Evolutionary conservation across 2,888 invertebrate genomes (phyloP).

Genomic region (Perizoma flavofasciatum): DNA sequence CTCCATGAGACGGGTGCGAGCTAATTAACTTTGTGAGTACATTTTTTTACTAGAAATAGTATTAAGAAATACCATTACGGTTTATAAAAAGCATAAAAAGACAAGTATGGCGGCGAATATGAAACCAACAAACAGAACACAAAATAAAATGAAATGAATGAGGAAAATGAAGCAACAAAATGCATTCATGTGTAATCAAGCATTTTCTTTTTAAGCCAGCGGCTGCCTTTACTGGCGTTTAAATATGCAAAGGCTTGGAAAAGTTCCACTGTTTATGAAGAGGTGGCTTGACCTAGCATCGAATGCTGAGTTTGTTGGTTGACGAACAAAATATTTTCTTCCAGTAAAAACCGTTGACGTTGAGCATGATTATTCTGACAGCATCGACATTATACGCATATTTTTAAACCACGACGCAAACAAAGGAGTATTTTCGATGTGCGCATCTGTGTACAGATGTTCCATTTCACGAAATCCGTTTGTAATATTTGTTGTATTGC

Average conservation of each 20-base stretch:
- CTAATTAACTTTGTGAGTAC: too few relatives aligned
- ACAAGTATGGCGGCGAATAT: neutral
- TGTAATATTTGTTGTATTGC: too few relatives aligned
- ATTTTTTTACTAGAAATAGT: too few relatives aligned
- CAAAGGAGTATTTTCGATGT: too few relatives aligned
- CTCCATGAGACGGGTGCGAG: too few relatives aligned
- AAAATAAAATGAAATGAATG: conserved; percentile 3
- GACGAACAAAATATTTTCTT: conserved; percentile 12
- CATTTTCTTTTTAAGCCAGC: conserved; percentile 10
- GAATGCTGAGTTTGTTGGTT: conserved; percentile 12
- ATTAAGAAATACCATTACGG: too few relatives aligned
- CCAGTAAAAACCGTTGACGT: neutral
- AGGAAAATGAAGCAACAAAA: conserved; percentile 7
- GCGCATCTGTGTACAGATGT: too few relatives aligned
- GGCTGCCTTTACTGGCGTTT: conserved; percentile 7
- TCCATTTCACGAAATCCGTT: too few relatives aligned
- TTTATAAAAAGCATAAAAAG: too few relatives aligned
- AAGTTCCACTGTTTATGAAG: conserved; percentile 18
- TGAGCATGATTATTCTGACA: too few relatives aligned
- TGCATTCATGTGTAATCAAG: conserved; percentile 19
- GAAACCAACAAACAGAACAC: neutral
- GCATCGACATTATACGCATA: too few relatives aligned
- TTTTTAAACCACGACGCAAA: too few relatives aligned
- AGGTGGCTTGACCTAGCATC: conserved; percentile 20
- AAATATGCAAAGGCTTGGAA: conserved; percentile 25